Evolutionary conservation across 2,797 vertebrate genomes (phyloP).

Genomic region (Sebastes hubbsi): DNA sequence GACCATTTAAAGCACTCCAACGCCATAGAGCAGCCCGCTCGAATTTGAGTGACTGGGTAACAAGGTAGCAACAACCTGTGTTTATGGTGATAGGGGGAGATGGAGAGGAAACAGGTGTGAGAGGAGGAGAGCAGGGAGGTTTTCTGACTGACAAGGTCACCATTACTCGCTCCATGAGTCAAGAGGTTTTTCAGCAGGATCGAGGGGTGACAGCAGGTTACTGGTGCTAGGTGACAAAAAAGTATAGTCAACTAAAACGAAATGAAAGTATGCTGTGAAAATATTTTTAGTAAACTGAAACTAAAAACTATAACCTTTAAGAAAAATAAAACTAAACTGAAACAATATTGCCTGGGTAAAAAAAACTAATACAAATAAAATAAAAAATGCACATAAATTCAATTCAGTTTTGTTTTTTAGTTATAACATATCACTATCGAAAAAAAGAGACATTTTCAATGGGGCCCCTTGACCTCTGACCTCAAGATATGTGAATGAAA

Average conservation of each 20-base stretch:
- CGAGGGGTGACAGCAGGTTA: not conserved
- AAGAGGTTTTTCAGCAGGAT: not conserved
- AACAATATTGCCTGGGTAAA: no score
- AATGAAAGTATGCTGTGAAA: no score
- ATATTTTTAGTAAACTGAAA: no score
- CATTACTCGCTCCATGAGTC: not conserved
- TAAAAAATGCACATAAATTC: no score
- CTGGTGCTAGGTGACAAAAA: not conserved
- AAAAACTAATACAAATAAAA: no score
- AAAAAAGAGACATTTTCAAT: no score
- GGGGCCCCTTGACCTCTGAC: no score
- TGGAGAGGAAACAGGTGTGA: not conserved
- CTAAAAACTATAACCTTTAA: no score
- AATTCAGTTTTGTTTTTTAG: no score
- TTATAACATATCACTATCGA: rapidly evolving
- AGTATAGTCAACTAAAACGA: no score
- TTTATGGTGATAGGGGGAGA: not conserved
- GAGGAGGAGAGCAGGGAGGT: not conserved
- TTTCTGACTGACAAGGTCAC: constrained; percentile 10
- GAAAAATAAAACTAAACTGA: no score
- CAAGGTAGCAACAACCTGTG: constrained; percentile 13
- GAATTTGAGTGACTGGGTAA: constrained; percentile 42
- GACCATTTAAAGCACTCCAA: constrained; percentile 43
- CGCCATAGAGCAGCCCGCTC: constrained; percentile 12
- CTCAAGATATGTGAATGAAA: no score